Percentiles rank a stretch among this genome's conserved stretches.
Evolutionary conservation across 2,113 vertebrate species (phyloP).

Genomic region (Solea senegalensis): DNA sequence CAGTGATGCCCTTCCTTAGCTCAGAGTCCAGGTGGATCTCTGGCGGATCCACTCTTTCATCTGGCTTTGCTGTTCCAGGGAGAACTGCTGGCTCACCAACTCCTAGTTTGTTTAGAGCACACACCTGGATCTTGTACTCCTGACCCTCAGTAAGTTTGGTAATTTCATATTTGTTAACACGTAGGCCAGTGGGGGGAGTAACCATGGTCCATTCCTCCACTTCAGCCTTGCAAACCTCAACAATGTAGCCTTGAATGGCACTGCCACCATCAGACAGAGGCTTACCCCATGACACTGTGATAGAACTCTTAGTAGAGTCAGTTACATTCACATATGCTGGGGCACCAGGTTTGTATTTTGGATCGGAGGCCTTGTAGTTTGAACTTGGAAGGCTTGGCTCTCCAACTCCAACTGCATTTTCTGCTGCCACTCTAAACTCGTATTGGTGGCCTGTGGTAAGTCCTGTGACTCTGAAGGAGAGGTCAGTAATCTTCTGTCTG

Average conservation of each 20-base stretch:
- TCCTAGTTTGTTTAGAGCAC: slow-evolving; percentile 94
- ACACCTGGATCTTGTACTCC: slow-evolving; percentile 93
- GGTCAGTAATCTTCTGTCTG: slow-evolving; percentile 93
- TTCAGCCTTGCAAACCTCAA: slow-evolving; percentile 96
- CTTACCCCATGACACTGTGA: slow-evolving; percentile 91
- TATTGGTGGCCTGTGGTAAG: slow-evolving; percentile 94
- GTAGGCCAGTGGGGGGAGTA: slow-evolving; percentile 91
- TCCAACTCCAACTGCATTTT: slow-evolving; percentile 93
- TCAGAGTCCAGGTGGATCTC: slow-evolving; percentile 95
- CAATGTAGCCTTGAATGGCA: slow-evolving; percentile 91
- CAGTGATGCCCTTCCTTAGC: slow-evolving; percentile 91
- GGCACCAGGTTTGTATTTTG: slow-evolving; percentile 93
- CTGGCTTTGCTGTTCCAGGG: slow-evolving; percentile 90
- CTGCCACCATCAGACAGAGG: slow-evolving; percentile 95
- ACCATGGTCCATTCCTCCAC: slow-evolving; percentile 94
- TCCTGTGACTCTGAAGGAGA: slow-evolving; percentile 92
- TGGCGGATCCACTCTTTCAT: slow-evolving; percentile 92
- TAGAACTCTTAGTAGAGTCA: slow-evolving; percentile 91
- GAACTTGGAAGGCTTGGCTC: slow-evolving; percentile 89
- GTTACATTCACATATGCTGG: slow-evolving; percentile 87
- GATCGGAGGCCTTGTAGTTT: slow-evolving; percentile 93
- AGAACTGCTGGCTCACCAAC: slow-evolving; percentile 90
- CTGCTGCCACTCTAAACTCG: slow-evolving; percentile 95
- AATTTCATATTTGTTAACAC: slow-evolving; percentile 91
- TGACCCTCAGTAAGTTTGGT: slow-evolving; percentile 92